phyloP scores from a whole-genome alignment of 2,113 vertebrate genomes.

The Rhea americana region DNA sequence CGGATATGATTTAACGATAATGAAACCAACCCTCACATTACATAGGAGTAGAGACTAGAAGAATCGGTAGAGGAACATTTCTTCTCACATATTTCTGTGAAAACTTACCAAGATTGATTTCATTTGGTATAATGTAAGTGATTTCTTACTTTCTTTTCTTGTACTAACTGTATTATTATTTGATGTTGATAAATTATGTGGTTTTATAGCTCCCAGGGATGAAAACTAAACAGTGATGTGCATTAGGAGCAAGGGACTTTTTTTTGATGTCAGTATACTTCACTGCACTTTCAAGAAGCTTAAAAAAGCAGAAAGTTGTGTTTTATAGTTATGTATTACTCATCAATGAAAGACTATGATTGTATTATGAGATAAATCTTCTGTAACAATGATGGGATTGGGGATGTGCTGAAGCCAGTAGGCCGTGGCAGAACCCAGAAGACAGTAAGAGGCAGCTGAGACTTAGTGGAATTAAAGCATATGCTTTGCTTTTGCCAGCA shows the following conservation, averaged over 20 bases:
- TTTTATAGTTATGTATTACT: background rate
- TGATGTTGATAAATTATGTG: background rate
- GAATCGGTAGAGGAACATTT: background rate
- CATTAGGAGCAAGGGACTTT: background rate
- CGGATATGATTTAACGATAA: background rate
- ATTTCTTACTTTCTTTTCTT: background rate
- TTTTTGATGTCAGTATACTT: background rate
- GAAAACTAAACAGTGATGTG: background rate
- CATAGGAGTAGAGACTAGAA: background rate
- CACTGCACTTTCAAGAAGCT: background rate
- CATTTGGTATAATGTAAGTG: too few species aligned
- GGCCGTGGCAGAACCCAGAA: accelerated
- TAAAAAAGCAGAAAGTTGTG: background rate
- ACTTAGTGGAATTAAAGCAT: accelerated
- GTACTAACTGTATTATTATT: background rate
- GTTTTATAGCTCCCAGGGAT: background rate
- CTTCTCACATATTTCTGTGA: background rate
- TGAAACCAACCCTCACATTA: background rate
- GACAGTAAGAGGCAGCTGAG: background rate
- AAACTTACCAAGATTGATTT: background rate
- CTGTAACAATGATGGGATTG: background rate
- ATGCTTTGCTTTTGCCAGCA: too few species aligned
- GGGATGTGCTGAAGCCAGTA: background rate
- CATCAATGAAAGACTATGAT: background rate
- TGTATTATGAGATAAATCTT: too few species aligned